phyloP scores from a whole-genome alignment of 2,797 vertebrate species.

The Glossophaga mutica region DNA sequence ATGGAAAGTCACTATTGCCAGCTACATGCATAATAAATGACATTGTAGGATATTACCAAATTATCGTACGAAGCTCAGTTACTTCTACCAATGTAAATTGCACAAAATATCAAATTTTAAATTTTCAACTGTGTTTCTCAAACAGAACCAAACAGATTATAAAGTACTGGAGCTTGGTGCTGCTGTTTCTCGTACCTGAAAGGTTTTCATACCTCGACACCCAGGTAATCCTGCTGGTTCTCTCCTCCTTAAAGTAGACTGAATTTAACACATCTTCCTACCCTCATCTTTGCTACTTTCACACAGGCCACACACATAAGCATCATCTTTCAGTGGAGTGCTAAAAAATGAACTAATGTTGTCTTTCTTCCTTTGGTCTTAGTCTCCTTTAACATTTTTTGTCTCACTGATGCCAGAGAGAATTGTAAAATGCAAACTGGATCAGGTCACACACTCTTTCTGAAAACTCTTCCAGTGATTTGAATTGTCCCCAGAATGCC shows the following conservation, averaged over 20 bases:
- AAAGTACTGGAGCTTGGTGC: not conserved
- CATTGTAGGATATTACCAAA: not conserved
- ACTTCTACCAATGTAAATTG: not conserved
- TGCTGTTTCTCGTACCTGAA: not conserved
- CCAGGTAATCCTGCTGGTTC: not conserved
- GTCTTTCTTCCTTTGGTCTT: not conserved
- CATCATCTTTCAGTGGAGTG: not conserved
- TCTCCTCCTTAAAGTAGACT: not conserved
- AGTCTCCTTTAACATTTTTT: not conserved
- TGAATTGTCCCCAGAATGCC: not conserved
- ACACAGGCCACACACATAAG: not conserved
- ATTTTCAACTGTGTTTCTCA: not conserved
- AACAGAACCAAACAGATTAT: not conserved
- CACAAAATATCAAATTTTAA: not conserved
- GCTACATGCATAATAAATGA: not conserved
- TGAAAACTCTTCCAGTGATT: not conserved
- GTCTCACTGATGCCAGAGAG: not conserved
- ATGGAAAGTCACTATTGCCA: not conserved
- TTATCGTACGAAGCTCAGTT: not conserved
- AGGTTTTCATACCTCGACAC: not conserved
- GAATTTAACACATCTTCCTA: not conserved
- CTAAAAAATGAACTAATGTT: not conserved
- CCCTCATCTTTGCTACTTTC: not conserved
- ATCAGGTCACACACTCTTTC: not conserved
- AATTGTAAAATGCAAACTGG: not conserved